Conservation (phyloP, 2,797 vertebrate species). For the Tauraco hartlaubi region DNA sequence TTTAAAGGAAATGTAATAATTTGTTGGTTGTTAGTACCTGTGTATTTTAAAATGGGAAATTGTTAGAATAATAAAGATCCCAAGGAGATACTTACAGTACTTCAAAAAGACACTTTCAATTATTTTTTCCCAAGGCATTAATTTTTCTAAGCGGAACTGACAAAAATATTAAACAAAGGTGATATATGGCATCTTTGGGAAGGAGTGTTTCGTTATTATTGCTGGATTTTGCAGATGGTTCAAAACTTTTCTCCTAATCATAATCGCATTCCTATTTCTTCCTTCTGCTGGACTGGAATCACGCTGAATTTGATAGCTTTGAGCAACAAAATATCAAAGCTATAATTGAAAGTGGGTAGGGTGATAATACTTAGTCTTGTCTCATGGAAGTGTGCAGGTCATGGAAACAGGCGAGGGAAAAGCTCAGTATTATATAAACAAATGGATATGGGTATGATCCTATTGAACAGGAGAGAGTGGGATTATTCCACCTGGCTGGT, state of each 20-base stretch:
- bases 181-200: not conserved
- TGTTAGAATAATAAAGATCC: conserved; percentile 66
- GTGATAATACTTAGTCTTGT: not conserved
- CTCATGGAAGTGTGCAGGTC: not conserved
- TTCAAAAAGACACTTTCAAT: conserved; percentile 48
- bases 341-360: not conserved
- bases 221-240: not conserved
- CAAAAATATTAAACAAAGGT: conserved; percentile 71
- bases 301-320: not conserved
- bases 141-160: conserved; percentile 62
- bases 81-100: conserved; percentile 52
- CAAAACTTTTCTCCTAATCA: not conserved
- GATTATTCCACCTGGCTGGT: not conserved
- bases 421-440: not conserved
- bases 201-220: conserved; percentile 6
- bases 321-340: not conserved
- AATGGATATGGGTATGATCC: not conserved
- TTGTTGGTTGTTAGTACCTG: conserved; percentile 72
- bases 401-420: not conserved
- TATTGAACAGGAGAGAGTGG: not conserved
- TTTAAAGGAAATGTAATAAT: conserved; percentile 76
- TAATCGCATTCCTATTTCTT: not conserved
- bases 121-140: conserved; percentile 55
- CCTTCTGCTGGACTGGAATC: not conserved
- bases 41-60: conserved; percentile 73